phyloP scores from a whole-genome alignment of 92 coral and sea anemone species.

The Epizoanthus fatuus region DNA sequence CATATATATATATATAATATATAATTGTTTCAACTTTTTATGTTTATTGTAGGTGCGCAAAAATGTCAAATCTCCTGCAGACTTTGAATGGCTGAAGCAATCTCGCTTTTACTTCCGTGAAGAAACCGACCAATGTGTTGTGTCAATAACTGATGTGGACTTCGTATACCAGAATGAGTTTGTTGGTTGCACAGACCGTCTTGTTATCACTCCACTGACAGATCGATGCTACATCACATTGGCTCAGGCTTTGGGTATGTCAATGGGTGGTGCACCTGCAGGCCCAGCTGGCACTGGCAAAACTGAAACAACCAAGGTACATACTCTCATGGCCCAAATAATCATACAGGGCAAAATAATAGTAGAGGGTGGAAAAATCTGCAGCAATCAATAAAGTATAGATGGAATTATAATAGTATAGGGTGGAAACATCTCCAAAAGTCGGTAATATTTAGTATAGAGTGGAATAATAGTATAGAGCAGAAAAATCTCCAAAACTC shows the following conservation, averaged over 20 bases:
- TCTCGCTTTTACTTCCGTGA: slow-evolving; percentile 99
- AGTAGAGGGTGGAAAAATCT: neutral
- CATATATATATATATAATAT: no score
- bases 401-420: no score
- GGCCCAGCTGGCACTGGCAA: slow-evolving; percentile 99
- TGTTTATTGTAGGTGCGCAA: slow-evolving; percentile 80
- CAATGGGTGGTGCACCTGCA: slow-evolving; percentile 99
- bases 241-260: slow-evolving; percentile 99
- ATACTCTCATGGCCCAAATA: no score
- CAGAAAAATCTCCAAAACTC: no score
- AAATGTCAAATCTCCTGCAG: slow-evolving; percentile 92
- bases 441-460: no score
- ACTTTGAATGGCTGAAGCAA: slow-evolving; percentile 99
- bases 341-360: neutral
- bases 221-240: slow-evolving; percentile 99
- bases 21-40: neutral
- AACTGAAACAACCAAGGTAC: slow-evolving; percentile 96
- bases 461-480: no score
- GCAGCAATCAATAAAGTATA: neutral
- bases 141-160: slow-evolving; percentile 99
- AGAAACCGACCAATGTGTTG: slow-evolving; percentile 96
- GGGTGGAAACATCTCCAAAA: no score
- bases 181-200: slow-evolving; percentile 98
- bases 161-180: slow-evolving; percentile 98
- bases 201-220: slow-evolving; percentile 98